Evolutionary conservation across 2,888 invertebrate species (phyloP).

Genomic region (Drosophila nr. medialis): DNA sequence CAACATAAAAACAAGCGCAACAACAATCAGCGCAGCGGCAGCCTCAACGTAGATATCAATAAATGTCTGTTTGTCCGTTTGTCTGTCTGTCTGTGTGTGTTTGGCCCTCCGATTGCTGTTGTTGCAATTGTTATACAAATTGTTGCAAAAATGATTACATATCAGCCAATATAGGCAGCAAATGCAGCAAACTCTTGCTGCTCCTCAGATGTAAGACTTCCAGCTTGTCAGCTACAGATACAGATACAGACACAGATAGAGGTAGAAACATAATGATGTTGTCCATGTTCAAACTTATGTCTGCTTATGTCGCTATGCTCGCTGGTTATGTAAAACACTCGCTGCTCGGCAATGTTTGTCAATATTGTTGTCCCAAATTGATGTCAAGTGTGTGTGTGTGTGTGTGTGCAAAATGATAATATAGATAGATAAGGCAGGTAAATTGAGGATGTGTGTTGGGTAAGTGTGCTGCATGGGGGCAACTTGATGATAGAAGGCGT

Average conservation of each 20-base stretch:
- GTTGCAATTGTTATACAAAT: conserved; percentile 67
- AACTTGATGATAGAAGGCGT: neutral
- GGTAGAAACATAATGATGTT: conserved; percentile 23
- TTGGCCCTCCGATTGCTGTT: conserved; percentile 35
- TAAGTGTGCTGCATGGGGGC: conserved; percentile 22
- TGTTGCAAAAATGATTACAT: conserved; percentile 68
- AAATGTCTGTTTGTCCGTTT: conserved; percentile 16
- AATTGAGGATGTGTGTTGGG: conserved; percentile 36
- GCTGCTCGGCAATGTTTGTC: conserved; percentile 47
- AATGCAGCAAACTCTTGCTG: conserved; percentile 15
- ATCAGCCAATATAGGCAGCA: conserved; percentile 23
- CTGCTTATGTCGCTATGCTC: conserved; percentile 1
- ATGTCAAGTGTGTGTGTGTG: conserved; percentile 44
- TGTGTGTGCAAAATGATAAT: conserved; percentile 29
- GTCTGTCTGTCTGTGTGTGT: conserved; percentile 1
- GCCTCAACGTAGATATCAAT: conserved; percentile 38
- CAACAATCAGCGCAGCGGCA: conserved; percentile 28
- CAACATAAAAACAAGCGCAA: conserved; percentile 67
- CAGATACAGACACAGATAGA: neutral
- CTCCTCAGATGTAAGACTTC: conserved; percentile 6
- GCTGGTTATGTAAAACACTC: conserved; percentile 57
- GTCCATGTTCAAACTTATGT: conserved; percentile 6
- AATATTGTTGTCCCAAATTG: conserved; percentile 57
- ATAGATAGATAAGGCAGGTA: conserved; percentile 40
- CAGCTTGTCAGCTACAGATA: conserved; percentile 3